Base-by-base conservation (phyloP, 2,888 invertebrate species). In the Agrochola circellaris region DNA sequence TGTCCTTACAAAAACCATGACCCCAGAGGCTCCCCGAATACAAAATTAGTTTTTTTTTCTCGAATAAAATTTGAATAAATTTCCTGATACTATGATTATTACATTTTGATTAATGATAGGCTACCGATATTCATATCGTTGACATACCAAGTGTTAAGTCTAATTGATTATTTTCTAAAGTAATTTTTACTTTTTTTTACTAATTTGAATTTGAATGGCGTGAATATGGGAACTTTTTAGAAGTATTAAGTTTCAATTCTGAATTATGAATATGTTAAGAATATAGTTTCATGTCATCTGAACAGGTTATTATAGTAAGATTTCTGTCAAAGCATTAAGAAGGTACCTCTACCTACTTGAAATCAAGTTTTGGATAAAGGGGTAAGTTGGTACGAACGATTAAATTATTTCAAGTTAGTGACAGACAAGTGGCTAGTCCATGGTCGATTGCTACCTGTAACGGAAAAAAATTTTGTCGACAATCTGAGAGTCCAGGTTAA, bases 101-200 rank as follows among this genome's bases (percentile, higher is more conserved):
- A 81, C 73, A 79, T 65, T 84, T 78, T 87, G 89, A 87, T 87
- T 80, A 88, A 87, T 87, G 89, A 76, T 82, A 66, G 67, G 62
- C 34, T 64, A 71, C 71, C 7, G 73, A 76, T 77, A 72, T 61
- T 38, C 62, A 58, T 87, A 79, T 87, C 91, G 94, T 90, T 94
- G 94, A 94, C 93, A 91, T 82, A 86, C 85, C 86, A 88, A 88
- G 92, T 92, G 93, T 93, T 94, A 94, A 94, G 86, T 90, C 89
- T 90, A 93, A 94, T 93, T 93, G 93, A 95, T 95, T 92, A 89
- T 90, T 81, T 89, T 91, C 76, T 88, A 88, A 92, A 93, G 85
- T 85, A 81, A n/a, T n/a, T n/a, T n/a, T n/a, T 85, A 81, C 20
- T 66, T 45, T 87, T 87, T 85, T 84, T 71, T 69, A 54, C 11